Evolutionary conservation across 2,888 invertebrate genomes (phyloP).

Genomic region (Volucella inflata): DNA sequence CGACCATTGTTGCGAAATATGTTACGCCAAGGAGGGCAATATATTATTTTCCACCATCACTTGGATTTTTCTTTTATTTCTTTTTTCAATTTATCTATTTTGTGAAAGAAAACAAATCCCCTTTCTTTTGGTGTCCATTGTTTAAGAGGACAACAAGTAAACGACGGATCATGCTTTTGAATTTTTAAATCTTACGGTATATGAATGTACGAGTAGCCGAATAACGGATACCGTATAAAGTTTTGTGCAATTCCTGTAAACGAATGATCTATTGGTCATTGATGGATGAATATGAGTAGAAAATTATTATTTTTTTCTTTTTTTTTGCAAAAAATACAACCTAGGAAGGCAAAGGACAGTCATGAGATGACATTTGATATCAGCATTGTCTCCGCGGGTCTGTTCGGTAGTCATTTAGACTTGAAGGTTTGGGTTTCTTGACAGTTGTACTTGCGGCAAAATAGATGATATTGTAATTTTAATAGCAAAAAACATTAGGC

Average conservation of each 20-base stretch:
- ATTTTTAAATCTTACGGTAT: neutral
- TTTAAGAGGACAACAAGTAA: constrained; percentile 44
- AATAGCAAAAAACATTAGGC: too few species aligned
- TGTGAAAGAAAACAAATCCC: constrained; percentile 35
- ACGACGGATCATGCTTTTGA: constrained; percentile 22
- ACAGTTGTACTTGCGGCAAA: neutral
- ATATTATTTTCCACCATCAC: constrained; percentile 36
- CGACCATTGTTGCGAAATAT: constrained; percentile 59
- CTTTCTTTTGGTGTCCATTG: constrained; percentile 61
- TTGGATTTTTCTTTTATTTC: constrained; percentile 32
- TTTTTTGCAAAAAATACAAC: neutral
- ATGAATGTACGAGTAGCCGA: neutral
- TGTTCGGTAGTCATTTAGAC: constrained; percentile 10
- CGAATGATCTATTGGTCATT: constrained; percentile 10
- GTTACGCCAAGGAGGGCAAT: constrained; percentile 42
- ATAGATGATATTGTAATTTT: constrained; percentile 46
- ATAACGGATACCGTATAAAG: neutral
- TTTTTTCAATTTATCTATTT: too few species aligned
- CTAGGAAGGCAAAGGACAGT: constrained; percentile 5
- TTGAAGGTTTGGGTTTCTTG: constrained; percentile 32
- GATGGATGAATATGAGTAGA: constrained; percentile 43
- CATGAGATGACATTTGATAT: constrained; percentile 46
- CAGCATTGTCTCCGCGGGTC: constrained; percentile 3
- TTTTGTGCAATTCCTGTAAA: constrained; percentile 8
- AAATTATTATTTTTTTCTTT: constrained; percentile 2